These are phyloP conservation scores for Arvicanthis niloticus DNA, from an alignment of 2,113 vertebrate genomes.

Conservation along the genomic window DNA sequence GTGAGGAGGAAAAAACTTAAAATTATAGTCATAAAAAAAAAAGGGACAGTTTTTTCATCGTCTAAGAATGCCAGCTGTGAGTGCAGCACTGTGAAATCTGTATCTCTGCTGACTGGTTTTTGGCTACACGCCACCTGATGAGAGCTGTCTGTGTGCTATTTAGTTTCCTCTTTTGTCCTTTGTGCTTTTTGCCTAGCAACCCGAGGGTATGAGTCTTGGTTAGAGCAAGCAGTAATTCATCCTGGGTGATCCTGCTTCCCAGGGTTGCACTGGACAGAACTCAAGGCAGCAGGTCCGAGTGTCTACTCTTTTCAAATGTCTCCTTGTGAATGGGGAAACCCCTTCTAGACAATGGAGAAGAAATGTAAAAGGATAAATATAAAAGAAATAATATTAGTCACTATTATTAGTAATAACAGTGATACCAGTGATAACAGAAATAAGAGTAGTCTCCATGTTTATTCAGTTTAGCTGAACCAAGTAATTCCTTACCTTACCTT, in stretches of 20 bases:
- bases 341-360: background rate
- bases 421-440: background rate
- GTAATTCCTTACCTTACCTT: background rate
- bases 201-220: background rate
- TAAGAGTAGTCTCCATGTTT: background rate
- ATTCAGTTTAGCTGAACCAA: no score
- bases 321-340: background rate
- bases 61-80: background rate
- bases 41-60: background rate
- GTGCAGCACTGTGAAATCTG: background rate
- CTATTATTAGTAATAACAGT: no score
- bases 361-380: background rate
- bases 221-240: background rate
- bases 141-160: background rate
- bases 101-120: background rate
- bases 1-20: background rate
- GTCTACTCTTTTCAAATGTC: background rate
- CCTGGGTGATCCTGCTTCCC: background rate
- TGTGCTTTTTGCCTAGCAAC: conserved; percentile 19
- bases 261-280: background rate
- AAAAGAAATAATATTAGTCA: background rate
- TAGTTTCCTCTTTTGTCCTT: background rate
- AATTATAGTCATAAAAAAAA: background rate
- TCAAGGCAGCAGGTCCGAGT: background rate
- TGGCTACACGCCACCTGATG: background rate